phyloP scores from a whole-genome alignment of 2,888 invertebrate genomes.

The Axea sp. region DNA sequence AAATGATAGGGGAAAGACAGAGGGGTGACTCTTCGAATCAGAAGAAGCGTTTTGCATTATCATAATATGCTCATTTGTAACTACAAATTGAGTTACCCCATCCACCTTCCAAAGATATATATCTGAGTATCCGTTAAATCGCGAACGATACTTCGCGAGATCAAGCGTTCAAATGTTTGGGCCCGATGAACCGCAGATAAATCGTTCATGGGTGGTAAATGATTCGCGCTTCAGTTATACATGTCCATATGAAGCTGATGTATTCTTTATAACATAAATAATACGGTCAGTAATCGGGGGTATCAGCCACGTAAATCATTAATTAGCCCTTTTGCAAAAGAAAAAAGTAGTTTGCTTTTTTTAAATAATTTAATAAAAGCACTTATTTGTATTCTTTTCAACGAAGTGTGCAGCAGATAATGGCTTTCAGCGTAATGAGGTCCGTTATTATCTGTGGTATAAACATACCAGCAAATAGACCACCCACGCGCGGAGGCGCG shows the following conservation, averaged over 20 bases:
- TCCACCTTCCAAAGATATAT: conserved; percentile 67
- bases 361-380: conserved; percentile 17
- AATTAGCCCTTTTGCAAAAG: no score
- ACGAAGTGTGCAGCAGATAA: conserved; percentile 33
- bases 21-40: conserved; percentile 64
- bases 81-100: conserved; percentile 78
- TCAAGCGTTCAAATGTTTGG: conserved; percentile 52
- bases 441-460: conserved; percentile 60
- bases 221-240: conserved; percentile 33
- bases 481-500: conserved; percentile 62
- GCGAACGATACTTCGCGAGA: conserved; percentile 68
- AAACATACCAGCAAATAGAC: conserved; percentile 60
- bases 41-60: conserved; percentile 72
- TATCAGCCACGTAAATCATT: no score
- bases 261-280: no score
- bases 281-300: no score
- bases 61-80: conserved; percentile 79
- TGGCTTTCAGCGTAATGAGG: conserved; percentile 56
- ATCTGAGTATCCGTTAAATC: conserved; percentile 69
- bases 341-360: no score
- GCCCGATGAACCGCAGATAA: conserved; percentile 54
- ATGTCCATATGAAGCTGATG: neutral
- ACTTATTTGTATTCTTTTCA: conserved; percentile 20
- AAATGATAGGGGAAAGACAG: conserved; percentile 73
- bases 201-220: conserved; percentile 61